Conservation (phyloP, 2,797 vertebrate species). For the Antrozous pallidus region DNA sequence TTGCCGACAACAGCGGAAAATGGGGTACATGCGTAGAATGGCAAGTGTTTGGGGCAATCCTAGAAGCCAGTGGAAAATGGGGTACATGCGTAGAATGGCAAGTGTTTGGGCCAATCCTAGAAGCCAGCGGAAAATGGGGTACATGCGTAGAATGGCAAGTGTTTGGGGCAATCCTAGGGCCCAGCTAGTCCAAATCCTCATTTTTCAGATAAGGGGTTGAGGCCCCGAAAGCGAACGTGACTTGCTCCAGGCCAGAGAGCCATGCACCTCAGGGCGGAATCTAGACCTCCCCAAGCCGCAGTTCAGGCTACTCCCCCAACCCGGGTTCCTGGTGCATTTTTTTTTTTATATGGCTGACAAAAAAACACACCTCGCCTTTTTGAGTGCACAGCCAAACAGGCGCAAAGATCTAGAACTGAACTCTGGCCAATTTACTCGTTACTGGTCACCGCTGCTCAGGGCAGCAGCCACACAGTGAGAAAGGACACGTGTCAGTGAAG, state of each 20-base stretch:
- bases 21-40: rapidly evolving
- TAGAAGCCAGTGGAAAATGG: background rate
- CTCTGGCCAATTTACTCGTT: background rate
- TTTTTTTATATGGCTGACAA: no score
- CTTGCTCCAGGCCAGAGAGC: background rate
- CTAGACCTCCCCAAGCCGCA: background rate
- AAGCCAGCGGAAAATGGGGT: background rate
- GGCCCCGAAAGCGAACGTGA: background rate
- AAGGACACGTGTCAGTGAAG: background rate
- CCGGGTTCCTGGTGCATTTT: background rate
- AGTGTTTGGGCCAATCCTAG: background rate
- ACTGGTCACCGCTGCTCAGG: background rate
- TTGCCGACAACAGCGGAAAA: background rate
- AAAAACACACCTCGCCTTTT: background rate
- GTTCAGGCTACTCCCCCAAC: background rate
- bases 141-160: rapidly evolving
- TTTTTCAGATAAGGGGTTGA: background rate
- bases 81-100: rapidly evolving
- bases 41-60: background rate
- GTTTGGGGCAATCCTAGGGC: background rate
- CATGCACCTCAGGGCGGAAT: background rate
- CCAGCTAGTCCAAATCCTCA: background rate
- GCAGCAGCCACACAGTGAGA: background rate
- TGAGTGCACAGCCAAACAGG: background rate
- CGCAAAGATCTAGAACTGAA: background rate